phyloP scores from a whole-genome alignment of 2,888 invertebrate species.

The Orthonychiurus folsomi region DNA sequence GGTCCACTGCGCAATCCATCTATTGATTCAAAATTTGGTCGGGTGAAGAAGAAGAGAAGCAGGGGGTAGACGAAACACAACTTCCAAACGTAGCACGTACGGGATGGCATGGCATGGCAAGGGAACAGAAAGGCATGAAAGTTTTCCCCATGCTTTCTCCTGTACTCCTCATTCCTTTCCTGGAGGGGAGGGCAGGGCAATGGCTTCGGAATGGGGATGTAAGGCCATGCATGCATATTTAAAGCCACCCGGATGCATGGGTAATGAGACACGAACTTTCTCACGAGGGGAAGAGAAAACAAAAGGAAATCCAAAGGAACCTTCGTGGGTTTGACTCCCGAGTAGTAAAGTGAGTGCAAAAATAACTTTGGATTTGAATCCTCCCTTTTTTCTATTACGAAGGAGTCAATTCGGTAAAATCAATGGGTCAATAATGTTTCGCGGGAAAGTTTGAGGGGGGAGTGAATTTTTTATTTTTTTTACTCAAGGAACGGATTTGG shows the following conservation, averaged over 20 bases:
- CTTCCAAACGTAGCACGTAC: no score
- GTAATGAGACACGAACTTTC: conserved; percentile 1
- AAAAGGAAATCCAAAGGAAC: neutral
- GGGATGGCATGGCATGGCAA: no score
- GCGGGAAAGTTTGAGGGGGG: no score
- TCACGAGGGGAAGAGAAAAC: neutral
- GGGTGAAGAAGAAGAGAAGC: no score
- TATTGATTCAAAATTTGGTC: neutral
- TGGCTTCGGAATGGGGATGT: no score
- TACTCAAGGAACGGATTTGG: no score
- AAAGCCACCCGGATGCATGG: neutral
- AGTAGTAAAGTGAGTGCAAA: no score
- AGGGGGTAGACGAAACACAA: no score
- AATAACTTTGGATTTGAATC: neutral
- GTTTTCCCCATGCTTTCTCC: neutral
- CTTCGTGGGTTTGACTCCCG: no score
- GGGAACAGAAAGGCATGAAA: neutral
- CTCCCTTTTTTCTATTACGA: neutral
- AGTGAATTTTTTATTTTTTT: no score
- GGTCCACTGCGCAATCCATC: neutral
- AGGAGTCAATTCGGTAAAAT: no score
- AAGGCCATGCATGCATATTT: conserved; percentile 1
- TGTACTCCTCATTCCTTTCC: neutral
- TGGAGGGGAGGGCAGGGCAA: neutral
- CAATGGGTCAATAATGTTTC: neutral